These are phyloP conservation scores for Sthenelais limicola DNA, from an alignment of 2,888 invertebrate genomes.

Conservation along the genomic window DNA sequence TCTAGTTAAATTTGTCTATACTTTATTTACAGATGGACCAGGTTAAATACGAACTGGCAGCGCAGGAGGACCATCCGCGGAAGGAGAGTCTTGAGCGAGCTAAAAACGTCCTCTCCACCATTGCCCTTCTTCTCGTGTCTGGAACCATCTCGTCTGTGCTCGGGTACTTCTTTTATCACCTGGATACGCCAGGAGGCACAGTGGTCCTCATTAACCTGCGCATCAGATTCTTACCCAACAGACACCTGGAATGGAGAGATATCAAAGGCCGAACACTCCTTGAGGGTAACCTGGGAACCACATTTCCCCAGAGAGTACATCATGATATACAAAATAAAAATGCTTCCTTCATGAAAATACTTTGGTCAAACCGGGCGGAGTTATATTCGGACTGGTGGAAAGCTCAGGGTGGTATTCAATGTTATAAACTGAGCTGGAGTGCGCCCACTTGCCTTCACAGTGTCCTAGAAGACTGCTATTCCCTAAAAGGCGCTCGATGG, in stretches of 20 bases:
- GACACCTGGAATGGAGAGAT: constrained; percentile 19
- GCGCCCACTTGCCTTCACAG: constrained; percentile 14
- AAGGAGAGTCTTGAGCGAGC: constrained; percentile 8
- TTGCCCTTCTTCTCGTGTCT: background rate
- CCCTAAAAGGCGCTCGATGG: constrained; percentile 15
- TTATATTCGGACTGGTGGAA: constrained; percentile 24
- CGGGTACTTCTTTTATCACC: constrained; percentile 36
- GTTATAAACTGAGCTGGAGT: constrained; percentile 12
- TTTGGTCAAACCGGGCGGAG: constrained; percentile 20
- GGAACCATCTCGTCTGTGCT: constrained; percentile 1
- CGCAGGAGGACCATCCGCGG: constrained; percentile 19
- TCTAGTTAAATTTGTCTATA: too few relatives aligned
- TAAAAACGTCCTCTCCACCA: constrained; percentile 18
- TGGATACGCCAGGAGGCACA: constrained; percentile 29
- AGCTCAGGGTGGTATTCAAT: background rate
- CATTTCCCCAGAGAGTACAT: constrained; percentile 7
- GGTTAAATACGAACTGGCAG: constrained; percentile 29
- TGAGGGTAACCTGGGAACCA: constrained; percentile 18
- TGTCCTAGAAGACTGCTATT: constrained; percentile 25
- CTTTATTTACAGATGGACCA: constrained; percentile 36
- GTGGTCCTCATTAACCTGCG: constrained; percentile 28
- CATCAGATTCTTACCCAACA: constrained; percentile 21
- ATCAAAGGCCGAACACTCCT: background rate
- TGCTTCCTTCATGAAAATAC: constrained; percentile 14
- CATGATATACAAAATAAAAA: constrained; percentile 13